phyloP scores from a whole-genome alignment of 2,797 vertebrate species.

The Eulemur mongoz region DNA sequence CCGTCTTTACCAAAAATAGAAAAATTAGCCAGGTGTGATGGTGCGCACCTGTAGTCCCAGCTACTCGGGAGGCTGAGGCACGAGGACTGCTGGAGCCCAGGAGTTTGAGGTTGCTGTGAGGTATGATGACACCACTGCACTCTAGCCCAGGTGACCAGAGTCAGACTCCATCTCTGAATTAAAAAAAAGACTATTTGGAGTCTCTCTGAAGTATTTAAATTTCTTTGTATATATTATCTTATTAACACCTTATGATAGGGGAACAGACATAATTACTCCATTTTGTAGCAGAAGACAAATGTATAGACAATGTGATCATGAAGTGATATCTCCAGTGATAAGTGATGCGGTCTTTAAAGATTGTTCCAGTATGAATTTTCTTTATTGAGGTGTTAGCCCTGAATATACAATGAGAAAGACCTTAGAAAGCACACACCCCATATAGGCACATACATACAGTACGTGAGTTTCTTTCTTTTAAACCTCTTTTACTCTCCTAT shows the following conservation, averaged over 20 bases:
- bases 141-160: background rate
- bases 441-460: fast-evolving
- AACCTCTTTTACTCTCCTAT: background rate
- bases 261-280: background rate
- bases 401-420: background rate
- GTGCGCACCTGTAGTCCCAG: background rate
- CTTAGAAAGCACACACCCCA: fast-evolving
- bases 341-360: background rate
- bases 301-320: background rate
- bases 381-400: background rate
- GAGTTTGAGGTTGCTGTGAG: background rate
- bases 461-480: background rate
- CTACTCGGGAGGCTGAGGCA: background rate
- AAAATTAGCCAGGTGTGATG: background rate
- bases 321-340: background rate
- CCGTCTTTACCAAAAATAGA: background rate
- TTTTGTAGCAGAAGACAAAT: constrained; percentile 67
- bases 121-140: background rate
- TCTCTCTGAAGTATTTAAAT: background rate
- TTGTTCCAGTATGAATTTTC: background rate
- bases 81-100: background rate
- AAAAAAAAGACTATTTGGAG: background rate
- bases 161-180: background rate
- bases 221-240: background rate
- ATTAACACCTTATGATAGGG: background rate